Percentiles rank a stretch among this genome's conserved stretches.
phyloP scores from a whole-genome alignment of 1,140 invertebrate species.

The Galleria mellonella region DNA sequence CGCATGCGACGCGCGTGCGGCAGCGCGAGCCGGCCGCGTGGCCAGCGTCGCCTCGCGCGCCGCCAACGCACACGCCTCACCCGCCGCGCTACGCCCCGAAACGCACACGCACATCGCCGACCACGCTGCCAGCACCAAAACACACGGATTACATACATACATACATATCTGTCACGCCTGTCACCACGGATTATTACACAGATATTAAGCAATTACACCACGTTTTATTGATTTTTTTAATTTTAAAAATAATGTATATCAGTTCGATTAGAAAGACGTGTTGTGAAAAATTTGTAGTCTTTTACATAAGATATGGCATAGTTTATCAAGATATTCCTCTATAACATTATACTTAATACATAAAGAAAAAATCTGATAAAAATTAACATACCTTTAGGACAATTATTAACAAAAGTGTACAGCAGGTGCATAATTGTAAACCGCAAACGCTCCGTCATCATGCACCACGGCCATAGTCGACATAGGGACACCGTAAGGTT shows the following conservation, averaged over 20 bases:
- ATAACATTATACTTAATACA: too few relatives aligned
- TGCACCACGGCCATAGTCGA: slow-evolving; percentile 57
- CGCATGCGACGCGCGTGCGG: not conserved
- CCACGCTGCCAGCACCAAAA: slow-evolving; percentile 28
- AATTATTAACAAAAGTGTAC: slow-evolving; percentile 49
- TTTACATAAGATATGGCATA: too few relatives aligned
- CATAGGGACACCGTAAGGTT: slow-evolving; percentile 30
- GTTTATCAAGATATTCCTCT: too few relatives aligned
- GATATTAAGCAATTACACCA: too few relatives aligned
- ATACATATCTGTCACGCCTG: too few relatives aligned
- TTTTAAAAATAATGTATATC: too few relatives aligned
- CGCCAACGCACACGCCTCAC: slow-evolving; percentile 33
- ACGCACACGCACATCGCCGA: slow-evolving; percentile 45
- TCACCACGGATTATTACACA: too few relatives aligned
- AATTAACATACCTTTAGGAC: slow-evolving; percentile 39
- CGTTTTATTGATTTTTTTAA: too few relatives aligned
- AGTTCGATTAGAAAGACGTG: too few relatives aligned
- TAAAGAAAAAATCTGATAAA: too few relatives aligned
- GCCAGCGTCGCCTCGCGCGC: slow-evolving; percentile 24
- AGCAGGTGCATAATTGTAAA: slow-evolving; percentile 33
- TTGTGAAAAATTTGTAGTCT: too few relatives aligned
- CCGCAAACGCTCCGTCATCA: slow-evolving; percentile 53
- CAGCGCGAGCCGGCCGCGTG: slow-evolving; percentile 16
- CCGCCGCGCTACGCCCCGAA: slow-evolving; percentile 30
- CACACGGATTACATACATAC: not conserved